Base-by-base conservation (phyloP, 2,113 vertebrate species). In the Trogon surrucura region DNA sequence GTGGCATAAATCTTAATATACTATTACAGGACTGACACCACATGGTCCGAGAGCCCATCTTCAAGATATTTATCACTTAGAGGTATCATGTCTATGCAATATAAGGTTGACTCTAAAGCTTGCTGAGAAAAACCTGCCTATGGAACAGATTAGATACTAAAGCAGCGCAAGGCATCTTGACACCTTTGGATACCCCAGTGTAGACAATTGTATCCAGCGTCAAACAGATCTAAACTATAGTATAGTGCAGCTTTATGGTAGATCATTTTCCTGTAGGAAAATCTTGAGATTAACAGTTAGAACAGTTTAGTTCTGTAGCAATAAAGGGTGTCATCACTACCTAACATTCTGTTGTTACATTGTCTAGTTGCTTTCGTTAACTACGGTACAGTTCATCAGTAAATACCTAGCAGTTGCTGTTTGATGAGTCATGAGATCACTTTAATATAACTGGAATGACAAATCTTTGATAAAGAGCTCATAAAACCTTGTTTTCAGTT, bases 1-100 rank as follows among this genome's bases (percentile, higher is more conserved):
- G 98, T 98, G 98, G 98, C 98, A 98, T 98, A 98, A 98, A 98
- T 98, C 98, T 98, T 98, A 98, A 98, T 98, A 98, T 98, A 98
- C 98, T 98, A 98, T 98, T 98, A 98, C 98, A 98, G 98, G 98
- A 98, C 98, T 98, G 98, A 98, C 98, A 98, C 90, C 98, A 97
- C 98, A 98, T 97, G 98, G 98, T 98, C 98, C 14, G 97, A 98
- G 98, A 98, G 97, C 97, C 98, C 98, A 98, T 98, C 98, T 98
- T 98, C 98, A 98, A 98, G 98, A 98, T 98, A 96, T 98, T 96
- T 98, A 97, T 98, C 98, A 98, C 95, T 98, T 98, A 98, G 98
- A 98, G 98, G 98, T 98, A 98, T 98, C 98, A 98, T 90, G 94
- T 98, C 98, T 98, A 96, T 98, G 91, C 97, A 98, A 98, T 98